Evolutionary conservation across 2,888 invertebrate species (phyloP).

Genomic region (Epicampocera succincta): DNA sequence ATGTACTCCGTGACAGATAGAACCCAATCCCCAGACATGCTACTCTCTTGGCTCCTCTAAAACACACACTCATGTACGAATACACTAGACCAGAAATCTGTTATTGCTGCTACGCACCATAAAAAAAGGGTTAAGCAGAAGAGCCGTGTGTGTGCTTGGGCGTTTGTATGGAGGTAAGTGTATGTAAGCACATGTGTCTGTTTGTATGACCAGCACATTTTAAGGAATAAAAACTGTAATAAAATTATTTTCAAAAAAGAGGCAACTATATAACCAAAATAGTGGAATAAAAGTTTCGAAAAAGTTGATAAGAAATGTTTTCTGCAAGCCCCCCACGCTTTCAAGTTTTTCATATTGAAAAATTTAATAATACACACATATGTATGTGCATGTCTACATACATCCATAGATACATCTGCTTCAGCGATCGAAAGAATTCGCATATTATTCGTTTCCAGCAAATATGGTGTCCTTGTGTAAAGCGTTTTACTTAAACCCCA

Average conservation of each 20-base stretch:
- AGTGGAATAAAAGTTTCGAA: slow-evolving; percentile 29
- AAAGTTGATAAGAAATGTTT: background rate
- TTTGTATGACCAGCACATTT: slow-evolving; percentile 26
- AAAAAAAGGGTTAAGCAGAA: slow-evolving; percentile 54
- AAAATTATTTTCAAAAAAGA: slow-evolving; percentile 57
- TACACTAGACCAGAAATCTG: slow-evolving; percentile 35
- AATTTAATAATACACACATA: too few species aligned
- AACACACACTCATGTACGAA: slow-evolving; percentile 4
- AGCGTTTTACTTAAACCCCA: too few species aligned
- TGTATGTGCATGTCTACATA: too few species aligned
- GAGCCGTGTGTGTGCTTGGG: slow-evolving; percentile 11
- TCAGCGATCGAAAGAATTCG: too few species aligned
- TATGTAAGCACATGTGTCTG: background rate
- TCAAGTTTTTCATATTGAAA: too few species aligned
- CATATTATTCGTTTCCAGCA: too few species aligned
- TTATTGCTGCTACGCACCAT: slow-evolving; percentile 51
- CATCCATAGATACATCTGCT: too few species aligned
- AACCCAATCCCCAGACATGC: slow-evolving; percentile 36
- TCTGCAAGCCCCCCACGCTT: background rate
- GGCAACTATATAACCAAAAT: slow-evolving; percentile 48
- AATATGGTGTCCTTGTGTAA: too few species aligned
- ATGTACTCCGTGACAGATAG: slow-evolving; percentile 60
- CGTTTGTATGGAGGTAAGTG: too few species aligned
- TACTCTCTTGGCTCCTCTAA: slow-evolving; percentile 1
- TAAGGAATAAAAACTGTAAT: slow-evolving; percentile 43